Evolutionary conservation across 2,113 vertebrate species (phyloP).

Genomic region (Dascyllus trimaculatus): DNA sequence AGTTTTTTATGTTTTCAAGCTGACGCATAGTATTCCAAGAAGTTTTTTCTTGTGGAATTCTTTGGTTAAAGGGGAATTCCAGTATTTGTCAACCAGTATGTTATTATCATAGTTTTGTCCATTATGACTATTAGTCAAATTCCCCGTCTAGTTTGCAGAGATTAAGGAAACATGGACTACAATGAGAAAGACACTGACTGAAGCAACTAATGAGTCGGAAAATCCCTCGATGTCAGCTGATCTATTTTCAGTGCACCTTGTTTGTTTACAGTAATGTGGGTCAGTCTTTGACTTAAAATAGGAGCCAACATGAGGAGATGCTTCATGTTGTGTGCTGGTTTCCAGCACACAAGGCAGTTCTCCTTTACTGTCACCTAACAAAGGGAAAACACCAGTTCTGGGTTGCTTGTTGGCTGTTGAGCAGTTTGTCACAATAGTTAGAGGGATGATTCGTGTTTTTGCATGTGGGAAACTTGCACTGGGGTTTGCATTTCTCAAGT

Average conservation of each 20-base stretch:
- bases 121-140: slow-evolving; percentile 5
- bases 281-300: not conserved
- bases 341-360: not conserved
- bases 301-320: not conserved
- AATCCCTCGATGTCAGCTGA: not conserved
- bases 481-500: not conserved
- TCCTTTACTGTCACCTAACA: not conserved
- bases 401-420: too few relatives aligned
- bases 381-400: not conserved
- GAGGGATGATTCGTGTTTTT: not conserved
- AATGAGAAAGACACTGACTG: not conserved
- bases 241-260: not conserved
- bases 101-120: slow-evolving; percentile 1
- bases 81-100: slow-evolving; percentile 4
- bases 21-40: not conserved
- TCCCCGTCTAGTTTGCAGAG: not conserved
- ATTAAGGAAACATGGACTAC: not conserved
- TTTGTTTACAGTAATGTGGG: not conserved
- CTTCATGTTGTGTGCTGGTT: not conserved
- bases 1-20: slow-evolving; percentile 5
- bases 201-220: not conserved
- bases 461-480: too few relatives aligned
- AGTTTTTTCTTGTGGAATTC: not conserved
- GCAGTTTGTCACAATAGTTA: not conserved
- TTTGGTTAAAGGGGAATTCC: slow-evolving; percentile 11